Percentiles rank a stretch among this genome's conserved stretches.
phyloP scores from a whole-genome alignment of 2,888 invertebrate genomes.

The Magallana nippona region DNA sequence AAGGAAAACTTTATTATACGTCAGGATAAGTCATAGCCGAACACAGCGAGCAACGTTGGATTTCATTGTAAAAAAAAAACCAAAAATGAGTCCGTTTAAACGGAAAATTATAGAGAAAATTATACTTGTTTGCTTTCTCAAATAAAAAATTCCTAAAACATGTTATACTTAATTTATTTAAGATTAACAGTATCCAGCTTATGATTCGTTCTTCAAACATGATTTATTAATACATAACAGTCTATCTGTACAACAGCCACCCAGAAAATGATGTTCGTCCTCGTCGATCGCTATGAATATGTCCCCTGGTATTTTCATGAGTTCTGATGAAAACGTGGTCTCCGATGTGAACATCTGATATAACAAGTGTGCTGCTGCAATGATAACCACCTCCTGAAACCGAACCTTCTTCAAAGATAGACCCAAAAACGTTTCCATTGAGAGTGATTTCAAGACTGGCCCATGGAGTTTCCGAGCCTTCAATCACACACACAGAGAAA shows the following conservation, averaged over 20 bases:
- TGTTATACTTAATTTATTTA: too few relatives aligned
- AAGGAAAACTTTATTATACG: too few relatives aligned
- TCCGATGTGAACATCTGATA: not conserved
- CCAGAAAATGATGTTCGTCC: constrained; percentile 3
- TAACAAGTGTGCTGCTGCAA: not conserved
- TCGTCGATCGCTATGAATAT: not conserved
- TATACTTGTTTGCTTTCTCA: too few relatives aligned
- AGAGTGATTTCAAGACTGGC: constrained; percentile 1
- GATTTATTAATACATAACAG: too few relatives aligned
- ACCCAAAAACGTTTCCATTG: not conserved
- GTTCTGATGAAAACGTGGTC: not conserved
- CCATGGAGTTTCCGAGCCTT: not conserved
- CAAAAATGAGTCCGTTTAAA: too few relatives aligned
- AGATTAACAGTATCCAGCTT: too few relatives aligned
- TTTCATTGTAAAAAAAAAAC: too few relatives aligned
- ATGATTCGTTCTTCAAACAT: too few relatives aligned
- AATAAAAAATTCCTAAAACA: too few relatives aligned
- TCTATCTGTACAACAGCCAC: not conserved
- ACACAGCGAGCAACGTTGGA: too few relatives aligned
- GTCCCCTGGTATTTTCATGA: not conserved
- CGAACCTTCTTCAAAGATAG: not conserved
- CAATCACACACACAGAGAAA: not conserved
- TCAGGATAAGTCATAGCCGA: too few relatives aligned
- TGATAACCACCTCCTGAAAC: not conserved
- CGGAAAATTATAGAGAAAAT: too few relatives aligned